phyloP scores from a whole-genome alignment of 1,140 invertebrate species.

The Parapsyche elsis region DNA sequence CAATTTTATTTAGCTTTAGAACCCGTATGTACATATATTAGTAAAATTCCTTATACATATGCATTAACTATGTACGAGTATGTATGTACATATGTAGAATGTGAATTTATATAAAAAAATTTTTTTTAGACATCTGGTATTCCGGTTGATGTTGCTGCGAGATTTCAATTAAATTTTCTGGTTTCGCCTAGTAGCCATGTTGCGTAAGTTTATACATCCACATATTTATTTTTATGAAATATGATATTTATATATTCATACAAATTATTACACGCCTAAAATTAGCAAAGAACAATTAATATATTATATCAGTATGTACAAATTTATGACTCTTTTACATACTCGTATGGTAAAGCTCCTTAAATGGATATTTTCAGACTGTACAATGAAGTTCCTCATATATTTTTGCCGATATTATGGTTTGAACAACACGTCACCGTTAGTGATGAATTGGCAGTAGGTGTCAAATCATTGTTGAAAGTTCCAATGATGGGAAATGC shows the following conservation, averaged over 20 bases:
- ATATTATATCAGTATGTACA: no score
- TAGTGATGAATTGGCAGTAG: conserved; percentile 59
- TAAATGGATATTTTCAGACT: conserved; percentile 64
- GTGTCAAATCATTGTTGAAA: conserved; percentile 40
- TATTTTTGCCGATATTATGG: conserved; percentile 83
- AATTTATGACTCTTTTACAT: no score
- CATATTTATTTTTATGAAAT: conserved; percentile 40
- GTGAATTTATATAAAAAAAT: not conserved
- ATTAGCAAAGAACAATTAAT: no score
- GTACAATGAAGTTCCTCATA: conserved; percentile 73
- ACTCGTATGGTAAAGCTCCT: no score
- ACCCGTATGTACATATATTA: conserved; percentile 69
- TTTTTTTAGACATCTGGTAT: conserved; percentile 75
- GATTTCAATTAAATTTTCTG: conserved; percentile 82
- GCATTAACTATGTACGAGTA: no score
- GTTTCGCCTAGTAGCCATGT: conserved; percentile 72
- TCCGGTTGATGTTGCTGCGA: conserved; percentile 77
- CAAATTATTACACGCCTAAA: no score
- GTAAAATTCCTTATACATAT: no score
- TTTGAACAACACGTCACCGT: conserved; percentile 76
- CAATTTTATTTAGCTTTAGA: conserved; percentile 78
- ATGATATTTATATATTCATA: not conserved
- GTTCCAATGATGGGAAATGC: conserved; percentile 51
- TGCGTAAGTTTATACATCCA: conserved; percentile 72
- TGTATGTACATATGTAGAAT: no score